Conservation (phyloP, 2,888 invertebrate genomes). For the Dolichopus griseipennis region DNA sequence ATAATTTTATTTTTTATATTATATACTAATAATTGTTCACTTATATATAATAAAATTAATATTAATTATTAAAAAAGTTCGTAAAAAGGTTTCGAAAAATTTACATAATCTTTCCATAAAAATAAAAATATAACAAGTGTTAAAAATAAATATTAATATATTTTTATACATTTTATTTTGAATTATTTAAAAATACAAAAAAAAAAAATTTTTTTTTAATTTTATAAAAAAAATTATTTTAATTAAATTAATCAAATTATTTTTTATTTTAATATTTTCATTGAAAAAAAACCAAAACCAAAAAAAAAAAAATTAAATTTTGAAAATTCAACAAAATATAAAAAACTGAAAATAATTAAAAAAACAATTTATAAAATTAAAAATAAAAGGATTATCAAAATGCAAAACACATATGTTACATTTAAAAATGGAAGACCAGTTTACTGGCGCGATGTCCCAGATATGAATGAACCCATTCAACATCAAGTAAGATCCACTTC, state of each 20-base stretch:
- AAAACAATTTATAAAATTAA: conserved; percentile 10
- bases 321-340: conserved; percentile 12
- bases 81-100: no score
- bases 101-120: background rate
- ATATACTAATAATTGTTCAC: no score
- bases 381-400: conserved; percentile 12
- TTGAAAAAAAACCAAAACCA: conserved; percentile 20
- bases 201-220: conserved; percentile 15
- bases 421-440: conserved; percentile 44
- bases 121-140: background rate
- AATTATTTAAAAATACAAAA: conserved; percentile 13
- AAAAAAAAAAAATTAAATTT: conserved; percentile 21
- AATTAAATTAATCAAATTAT: no score
- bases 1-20: no score
- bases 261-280: conserved; percentile 8
- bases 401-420: conserved; percentile 33
- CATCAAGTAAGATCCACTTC: conserved; percentile 40
- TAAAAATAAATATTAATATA: no score
- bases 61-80: no score
- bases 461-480: conserved; percentile 43
- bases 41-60: no score
- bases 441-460: conserved; percentile 40
- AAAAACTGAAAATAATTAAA: conserved; percentile 33
- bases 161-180: no score
- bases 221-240: conserved; percentile 12